Percentiles rank a stretch among this genome's conserved stretches.
Evolutionary conservation across 2,888 invertebrate genomes (phyloP).

Genomic region (Tachina lurida): DNA sequence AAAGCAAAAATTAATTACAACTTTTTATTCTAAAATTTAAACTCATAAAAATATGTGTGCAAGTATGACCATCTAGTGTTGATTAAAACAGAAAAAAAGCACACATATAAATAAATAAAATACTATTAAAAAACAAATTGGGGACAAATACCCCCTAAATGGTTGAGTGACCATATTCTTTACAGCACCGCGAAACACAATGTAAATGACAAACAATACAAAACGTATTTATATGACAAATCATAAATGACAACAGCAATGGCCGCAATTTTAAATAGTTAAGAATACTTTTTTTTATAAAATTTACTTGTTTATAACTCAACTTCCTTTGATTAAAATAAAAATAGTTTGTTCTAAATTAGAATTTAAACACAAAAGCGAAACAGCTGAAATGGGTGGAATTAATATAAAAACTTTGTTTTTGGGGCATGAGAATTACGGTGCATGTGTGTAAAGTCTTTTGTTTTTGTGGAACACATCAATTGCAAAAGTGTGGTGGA

Average conservation of each 20-base stretch:
- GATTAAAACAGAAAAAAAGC: neutral
- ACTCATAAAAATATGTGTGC: neutral
- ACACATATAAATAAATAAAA: neutral
- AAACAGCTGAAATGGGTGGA: constrained; percentile 25
- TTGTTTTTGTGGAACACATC: constrained; percentile 1
- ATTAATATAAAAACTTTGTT: constrained; percentile 13
- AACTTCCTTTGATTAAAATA: constrained; percentile 60
- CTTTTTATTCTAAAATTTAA: constrained; percentile 14
- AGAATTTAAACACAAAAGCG: constrained; percentile 5
- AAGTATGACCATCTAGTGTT: constrained; percentile 7
- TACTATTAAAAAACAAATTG: constrained; percentile 29
- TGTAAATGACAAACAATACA: constrained; percentile 7
- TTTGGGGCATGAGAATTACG: neutral
- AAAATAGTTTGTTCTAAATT: constrained; percentile 41
- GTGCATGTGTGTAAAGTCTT: constrained; percentile 25
- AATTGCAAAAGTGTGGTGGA: neutral
- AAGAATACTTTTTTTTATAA: constrained; percentile 35
- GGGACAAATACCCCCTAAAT: constrained; percentile 65
- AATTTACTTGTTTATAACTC: constrained; percentile 46
- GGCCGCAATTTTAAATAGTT: constrained; percentile 47
- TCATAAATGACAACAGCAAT: constrained; percentile 44
- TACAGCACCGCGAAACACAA: constrained; percentile 32
- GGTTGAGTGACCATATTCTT: constrained; percentile 63
- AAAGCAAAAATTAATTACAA: neutral
- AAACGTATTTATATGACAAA: constrained; percentile 29